phyloP scores from a whole-genome alignment of 2,113 vertebrate species.

The Upupa epops region DNA sequence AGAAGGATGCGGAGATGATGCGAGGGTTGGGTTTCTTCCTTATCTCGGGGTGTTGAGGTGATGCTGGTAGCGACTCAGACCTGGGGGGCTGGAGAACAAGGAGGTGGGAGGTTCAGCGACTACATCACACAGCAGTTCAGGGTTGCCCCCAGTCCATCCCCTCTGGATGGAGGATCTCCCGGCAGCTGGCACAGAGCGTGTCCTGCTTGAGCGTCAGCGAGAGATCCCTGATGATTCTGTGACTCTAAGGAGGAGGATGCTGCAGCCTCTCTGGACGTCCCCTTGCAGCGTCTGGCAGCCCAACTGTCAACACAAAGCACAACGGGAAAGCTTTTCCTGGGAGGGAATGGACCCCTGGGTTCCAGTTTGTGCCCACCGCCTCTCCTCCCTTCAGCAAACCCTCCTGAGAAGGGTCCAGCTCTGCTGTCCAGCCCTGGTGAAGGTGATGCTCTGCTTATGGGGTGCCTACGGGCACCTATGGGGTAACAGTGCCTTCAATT shows the following conservation, averaged over 20 bases:
- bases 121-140: background rate
- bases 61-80: rapidly evolving
- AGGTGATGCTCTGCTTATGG: background rate
- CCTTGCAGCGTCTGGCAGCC: rapidly evolving
- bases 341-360: background rate
- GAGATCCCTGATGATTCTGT: no score
- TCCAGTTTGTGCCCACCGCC: background rate
- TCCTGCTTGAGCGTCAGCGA: background rate
- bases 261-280: rapidly evolving
- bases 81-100: background rate
- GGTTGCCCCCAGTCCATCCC: no score
- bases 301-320: rapidly evolving
- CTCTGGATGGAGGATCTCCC: background rate
- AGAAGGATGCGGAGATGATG: rapidly evolving
- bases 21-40: background rate
- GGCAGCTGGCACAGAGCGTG: rapidly evolving
- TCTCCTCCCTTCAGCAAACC: background rate
- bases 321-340: background rate
- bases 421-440: rapidly evolving
- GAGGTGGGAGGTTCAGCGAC: background rate
- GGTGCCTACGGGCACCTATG: background rate
- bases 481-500: background rate
- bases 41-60: background rate
- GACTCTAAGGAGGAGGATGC: background rate
- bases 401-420: rapidly evolving